phyloP scores from a whole-genome alignment of 2,797 vertebrate species.

The Momotus momota region DNA sequence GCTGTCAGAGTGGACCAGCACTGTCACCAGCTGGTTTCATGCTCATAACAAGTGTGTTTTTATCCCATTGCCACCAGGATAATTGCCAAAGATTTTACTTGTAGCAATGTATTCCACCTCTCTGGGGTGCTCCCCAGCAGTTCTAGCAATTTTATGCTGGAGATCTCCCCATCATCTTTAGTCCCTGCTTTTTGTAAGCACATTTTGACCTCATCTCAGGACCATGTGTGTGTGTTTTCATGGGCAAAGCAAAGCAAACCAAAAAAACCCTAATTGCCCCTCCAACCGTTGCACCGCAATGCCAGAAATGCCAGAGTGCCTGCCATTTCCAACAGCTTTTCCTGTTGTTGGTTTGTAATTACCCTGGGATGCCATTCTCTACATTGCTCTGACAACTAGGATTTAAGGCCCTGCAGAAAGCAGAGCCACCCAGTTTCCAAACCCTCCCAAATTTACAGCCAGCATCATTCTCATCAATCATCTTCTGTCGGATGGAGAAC shows the following conservation, averaged over 20 bases:
- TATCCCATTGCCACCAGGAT: background rate
- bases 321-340: constrained; percentile 47
- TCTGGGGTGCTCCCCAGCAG: background rate
- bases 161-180: background rate
- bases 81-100: background rate
- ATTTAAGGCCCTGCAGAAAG: constrained; percentile 13
- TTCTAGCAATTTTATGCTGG: background rate
- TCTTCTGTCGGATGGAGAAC: constrained; percentile 52
- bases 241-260: background rate
- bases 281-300: background rate
- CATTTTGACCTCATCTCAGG: background rate
- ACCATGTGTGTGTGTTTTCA: background rate
- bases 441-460: constrained; percentile 46
- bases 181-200: background rate
- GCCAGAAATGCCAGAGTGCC: background rate
- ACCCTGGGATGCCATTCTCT: background rate
- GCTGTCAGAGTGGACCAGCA: background rate
- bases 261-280: background rate
- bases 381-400: background rate
- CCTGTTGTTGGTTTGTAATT: constrained; percentile 34
- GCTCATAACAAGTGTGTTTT: background rate
- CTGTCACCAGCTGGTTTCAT: background rate
- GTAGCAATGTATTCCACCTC: background rate
- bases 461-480: constrained; percentile 41
- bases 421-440: background rate